These are phyloP conservation scores for Euclidia mi DNA, from an alignment of 2,888 invertebrate genomes.

Conservation along the genomic window DNA sequence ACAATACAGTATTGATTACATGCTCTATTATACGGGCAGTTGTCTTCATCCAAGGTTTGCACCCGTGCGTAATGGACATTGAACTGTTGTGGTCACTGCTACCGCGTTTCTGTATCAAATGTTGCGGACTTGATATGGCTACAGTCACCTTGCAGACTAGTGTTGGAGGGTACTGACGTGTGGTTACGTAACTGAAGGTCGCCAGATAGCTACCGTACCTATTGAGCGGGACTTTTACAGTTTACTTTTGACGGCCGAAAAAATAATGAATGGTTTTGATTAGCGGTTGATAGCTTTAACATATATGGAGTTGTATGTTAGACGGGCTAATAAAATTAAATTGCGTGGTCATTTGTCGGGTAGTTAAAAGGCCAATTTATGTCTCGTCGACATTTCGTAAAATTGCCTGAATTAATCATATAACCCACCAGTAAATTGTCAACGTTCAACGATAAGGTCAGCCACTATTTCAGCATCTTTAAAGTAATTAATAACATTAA, in stretches of 20 bases:
- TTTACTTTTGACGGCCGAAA: not conserved
- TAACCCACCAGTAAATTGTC: too few species aligned
- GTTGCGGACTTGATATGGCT: conserved; percentile 2
- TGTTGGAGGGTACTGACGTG: not conserved
- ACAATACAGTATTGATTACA: not conserved
- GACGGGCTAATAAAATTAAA: too few species aligned
- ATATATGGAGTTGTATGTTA: too few species aligned
- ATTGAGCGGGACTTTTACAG: not conserved
- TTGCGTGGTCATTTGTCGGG: too few species aligned
- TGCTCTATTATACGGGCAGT: not conserved
- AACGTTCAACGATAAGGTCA: too few species aligned
- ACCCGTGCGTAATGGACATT: conserved; percentile 3
- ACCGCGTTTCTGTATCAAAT: not conserved
- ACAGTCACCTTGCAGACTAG: not conserved
- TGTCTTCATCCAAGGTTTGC: not conserved
- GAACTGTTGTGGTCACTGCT: conserved; percentile 7
- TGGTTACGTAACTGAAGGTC: conserved; percentile 1
- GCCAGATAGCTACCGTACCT: not conserved
- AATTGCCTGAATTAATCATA: too few species aligned
- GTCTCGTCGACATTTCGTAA: too few species aligned
- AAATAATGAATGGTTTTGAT: not conserved
- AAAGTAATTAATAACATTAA: too few species aligned
- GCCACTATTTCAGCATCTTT: too few species aligned
- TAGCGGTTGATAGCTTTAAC: too few species aligned
- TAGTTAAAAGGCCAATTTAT: too few species aligned